Conservation (phyloP, 2,888 invertebrate species). For the Athalia rosae region DNA sequence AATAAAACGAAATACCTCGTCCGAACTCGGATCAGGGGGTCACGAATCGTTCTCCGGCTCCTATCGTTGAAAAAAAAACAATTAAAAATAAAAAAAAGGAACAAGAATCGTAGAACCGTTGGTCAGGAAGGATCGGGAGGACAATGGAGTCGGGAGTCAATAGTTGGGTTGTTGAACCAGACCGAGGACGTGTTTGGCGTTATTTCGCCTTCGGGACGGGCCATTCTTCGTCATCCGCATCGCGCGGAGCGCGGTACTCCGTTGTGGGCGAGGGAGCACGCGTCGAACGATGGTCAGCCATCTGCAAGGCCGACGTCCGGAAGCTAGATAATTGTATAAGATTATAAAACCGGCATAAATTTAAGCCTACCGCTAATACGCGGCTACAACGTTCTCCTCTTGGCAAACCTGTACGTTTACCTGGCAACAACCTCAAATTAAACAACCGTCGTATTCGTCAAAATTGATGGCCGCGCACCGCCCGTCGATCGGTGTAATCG, state of each 20-base stretch:
- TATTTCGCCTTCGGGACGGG: slow-evolving; percentile 12
- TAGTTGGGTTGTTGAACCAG: slow-evolving; percentile 39
- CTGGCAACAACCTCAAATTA: no score
- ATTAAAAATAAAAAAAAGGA: no score
- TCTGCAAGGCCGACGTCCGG: slow-evolving; percentile 46
- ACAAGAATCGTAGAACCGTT: neutral
- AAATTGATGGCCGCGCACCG: no score
- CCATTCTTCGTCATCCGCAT: slow-evolving; percentile 23
- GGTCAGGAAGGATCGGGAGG: neutral
- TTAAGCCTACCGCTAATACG: slow-evolving; percentile 50
- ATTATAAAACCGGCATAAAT: slow-evolving; percentile 61
- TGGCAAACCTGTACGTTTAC: no score
- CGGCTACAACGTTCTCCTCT: slow-evolving; percentile 9
- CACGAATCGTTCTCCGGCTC: neutral
- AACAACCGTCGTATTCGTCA: no score
- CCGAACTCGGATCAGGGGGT: neutral
- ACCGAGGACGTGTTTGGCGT: slow-evolving; percentile 3
- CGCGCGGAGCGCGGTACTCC: neutral
- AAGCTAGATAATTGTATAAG: slow-evolving; percentile 54
- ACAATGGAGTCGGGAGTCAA: neutral
- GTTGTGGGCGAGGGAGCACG: slow-evolving; percentile 40
- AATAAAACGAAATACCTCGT: neutral
- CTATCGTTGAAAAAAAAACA: neutral
- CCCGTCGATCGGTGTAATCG: no score
- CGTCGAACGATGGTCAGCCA: slow-evolving; percentile 48